Conservation (phyloP, 2,113 vertebrate species). For the Hipposideros armiger region DNA sequence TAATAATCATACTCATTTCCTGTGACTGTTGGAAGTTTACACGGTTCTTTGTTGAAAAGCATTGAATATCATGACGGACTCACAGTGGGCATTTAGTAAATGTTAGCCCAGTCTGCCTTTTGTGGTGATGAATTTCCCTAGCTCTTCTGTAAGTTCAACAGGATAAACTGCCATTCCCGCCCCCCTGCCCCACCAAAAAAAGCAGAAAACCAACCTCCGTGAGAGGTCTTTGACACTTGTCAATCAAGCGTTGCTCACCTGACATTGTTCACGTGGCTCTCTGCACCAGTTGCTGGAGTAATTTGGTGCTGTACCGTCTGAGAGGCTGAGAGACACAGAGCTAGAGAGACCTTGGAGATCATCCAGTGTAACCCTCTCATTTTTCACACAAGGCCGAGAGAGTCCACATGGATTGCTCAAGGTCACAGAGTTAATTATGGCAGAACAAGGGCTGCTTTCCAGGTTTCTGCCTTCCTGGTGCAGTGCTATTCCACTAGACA, state of each 20-base stretch:
- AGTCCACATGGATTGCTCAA: constrained; percentile 6
- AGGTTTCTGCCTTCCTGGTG: not conserved
- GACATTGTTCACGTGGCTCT: not conserved
- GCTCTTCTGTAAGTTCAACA: not conserved
- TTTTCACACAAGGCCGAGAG: constrained; percentile 4
- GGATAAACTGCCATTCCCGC: not conserved
- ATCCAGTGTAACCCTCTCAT: not conserved
- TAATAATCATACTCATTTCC: not conserved
- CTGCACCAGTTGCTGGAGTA: not conserved
- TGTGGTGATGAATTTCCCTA: not conserved
- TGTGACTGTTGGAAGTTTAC: not conserved
- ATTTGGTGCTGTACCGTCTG: not conserved
- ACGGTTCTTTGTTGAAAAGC: not conserved
- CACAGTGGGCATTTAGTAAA: not conserved
- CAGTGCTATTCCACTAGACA: not conserved
- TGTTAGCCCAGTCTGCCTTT: not conserved
- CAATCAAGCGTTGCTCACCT: not conserved
- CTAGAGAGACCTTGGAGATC: constrained; percentile 11
- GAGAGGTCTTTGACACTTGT: not conserved
- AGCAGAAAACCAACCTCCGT: not conserved
- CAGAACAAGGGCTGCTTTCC: not conserved
- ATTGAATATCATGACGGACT: not conserved
- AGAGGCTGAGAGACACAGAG: not conserved
- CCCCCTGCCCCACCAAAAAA: not conserved
- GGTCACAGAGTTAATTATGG: constrained; percentile 50